Evolutionary conservation across 2,797 vertebrate genomes (phyloP).

Genomic region (Syncerus caffer): DNA sequence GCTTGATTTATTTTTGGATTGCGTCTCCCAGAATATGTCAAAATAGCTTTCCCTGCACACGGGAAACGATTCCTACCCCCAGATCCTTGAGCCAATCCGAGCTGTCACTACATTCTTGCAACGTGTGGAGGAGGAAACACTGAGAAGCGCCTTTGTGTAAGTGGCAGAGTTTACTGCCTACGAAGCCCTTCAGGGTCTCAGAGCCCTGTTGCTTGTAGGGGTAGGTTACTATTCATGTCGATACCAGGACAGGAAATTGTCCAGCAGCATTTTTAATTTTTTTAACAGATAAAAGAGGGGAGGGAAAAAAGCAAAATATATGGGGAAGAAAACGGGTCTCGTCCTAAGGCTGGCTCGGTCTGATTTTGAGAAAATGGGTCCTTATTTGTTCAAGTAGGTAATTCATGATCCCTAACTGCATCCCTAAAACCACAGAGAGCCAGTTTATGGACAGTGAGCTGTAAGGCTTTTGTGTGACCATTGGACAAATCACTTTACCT

Average conservation of each 20-base stretch:
- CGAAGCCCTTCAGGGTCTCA: neutral
- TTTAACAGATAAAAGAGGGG: neutral
- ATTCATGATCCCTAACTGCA: neutral
- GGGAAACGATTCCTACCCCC: slow-evolving; percentile 12
- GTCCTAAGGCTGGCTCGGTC: neutral
- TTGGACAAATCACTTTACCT: neutral
- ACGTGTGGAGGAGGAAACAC: neutral
- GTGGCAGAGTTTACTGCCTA: neutral
- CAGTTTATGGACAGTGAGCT: neutral
- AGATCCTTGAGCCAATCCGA: slow-evolving; percentile 43
- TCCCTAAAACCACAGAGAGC: neutral
- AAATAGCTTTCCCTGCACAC: slow-evolving; percentile 55
- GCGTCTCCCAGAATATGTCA: slow-evolving; percentile 51
- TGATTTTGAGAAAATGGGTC: neutral
- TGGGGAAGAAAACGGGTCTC: neutral
- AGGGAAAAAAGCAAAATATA: neutral
- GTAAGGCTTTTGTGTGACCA: neutral
- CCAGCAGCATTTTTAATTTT: neutral
- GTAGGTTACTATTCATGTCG: neutral
- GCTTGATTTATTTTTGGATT: slow-evolving; percentile 62
- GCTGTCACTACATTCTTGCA: neutral
- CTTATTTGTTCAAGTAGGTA: neutral
- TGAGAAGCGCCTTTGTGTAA: neutral
- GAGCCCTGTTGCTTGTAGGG: neutral
- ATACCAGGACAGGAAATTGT: neutral